Base-by-base conservation (phyloP, 2,797 vertebrate species). In the Myiothlypis chrysogaster region DNA sequence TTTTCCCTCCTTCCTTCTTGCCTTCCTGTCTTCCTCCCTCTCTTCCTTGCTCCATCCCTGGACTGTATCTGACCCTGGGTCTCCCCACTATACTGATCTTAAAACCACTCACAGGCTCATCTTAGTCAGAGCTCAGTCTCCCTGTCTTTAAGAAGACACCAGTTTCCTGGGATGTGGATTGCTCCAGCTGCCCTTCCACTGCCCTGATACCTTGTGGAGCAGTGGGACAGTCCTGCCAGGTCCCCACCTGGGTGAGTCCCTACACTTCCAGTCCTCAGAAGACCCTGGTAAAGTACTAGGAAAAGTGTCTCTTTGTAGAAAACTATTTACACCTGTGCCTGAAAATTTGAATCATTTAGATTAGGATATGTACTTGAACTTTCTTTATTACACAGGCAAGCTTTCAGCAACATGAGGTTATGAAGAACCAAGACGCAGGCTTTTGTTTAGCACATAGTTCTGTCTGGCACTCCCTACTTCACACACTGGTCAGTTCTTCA, bases 211-310 rank as follows among this genome's bases (percentile, higher is more conserved):
- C 8, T 34, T 21, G 12, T 53, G 46, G 5, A 39, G 13, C 17
- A 37, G 21, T 34, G 25, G 22, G 6, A 34, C 2, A 6, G 7
- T 39, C 19, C 47, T 44, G 25, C 21, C 9, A 32, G 8, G 4
- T 49, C 5, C 24, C 41, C 4, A 3, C 4, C 27, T 49, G 21
- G 8, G 14, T 50, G 23, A 61, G 9, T 14, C 3, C 2, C 1
- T 2, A 44, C 0, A 0, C 3, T 52, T 72, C 27, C 34, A 57
- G 17, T 11, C 14, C 30, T 53, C 39, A 72, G 34, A 46, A 61
- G 22, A 20, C 8, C 8, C 9, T n/a, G 16, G 3, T 32, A 69
- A 60, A 46, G 25, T 22, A 50, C 20, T 32, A 55, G 12, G 28
- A 65, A 80, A 80, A 60, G 6, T 1, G 21, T 15, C 18, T 32